These are phyloP conservation scores for Resseliella maxima DNA, from an alignment of 2,888 invertebrate species.

Conservation along the genomic window DNA sequence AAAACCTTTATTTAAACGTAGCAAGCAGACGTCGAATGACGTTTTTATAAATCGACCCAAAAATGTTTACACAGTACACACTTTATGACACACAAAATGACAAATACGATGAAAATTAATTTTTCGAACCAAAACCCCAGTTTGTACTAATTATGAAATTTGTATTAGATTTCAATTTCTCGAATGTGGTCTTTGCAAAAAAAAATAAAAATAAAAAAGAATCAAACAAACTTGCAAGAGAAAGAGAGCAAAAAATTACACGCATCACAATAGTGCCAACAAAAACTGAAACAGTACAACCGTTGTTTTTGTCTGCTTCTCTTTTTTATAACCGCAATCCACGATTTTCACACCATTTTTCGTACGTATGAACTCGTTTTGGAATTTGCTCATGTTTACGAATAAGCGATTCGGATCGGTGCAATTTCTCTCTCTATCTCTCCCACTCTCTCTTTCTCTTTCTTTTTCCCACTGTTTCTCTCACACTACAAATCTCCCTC, in stretches of 20 bases:
- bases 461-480: too few species aligned
- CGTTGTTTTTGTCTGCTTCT: background rate
- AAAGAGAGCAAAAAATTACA: too few species aligned
- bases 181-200: background rate
- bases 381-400: constrained; percentile 20
- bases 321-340: background rate
- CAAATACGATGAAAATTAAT: background rate
- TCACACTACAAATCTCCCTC: too few species aligned
- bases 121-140: background rate
- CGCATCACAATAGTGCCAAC: too few species aligned
- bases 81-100: background rate
- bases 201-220: background rate
- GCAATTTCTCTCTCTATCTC: too few species aligned
- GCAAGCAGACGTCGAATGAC: background rate
- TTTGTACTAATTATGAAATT: constrained; percentile 16
- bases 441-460: background rate
- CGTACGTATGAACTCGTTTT: background rate
- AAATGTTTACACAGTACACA: background rate
- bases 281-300: background rate
- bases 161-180: background rate
- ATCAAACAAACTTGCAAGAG: background rate
- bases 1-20: background rate
- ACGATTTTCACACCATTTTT: constrained; percentile 49
- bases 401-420: background rate
- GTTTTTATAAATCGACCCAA: background rate